phyloP scores from a whole-genome alignment of 2,797 vertebrate species.

The Corythornis leucogaster region DNA sequence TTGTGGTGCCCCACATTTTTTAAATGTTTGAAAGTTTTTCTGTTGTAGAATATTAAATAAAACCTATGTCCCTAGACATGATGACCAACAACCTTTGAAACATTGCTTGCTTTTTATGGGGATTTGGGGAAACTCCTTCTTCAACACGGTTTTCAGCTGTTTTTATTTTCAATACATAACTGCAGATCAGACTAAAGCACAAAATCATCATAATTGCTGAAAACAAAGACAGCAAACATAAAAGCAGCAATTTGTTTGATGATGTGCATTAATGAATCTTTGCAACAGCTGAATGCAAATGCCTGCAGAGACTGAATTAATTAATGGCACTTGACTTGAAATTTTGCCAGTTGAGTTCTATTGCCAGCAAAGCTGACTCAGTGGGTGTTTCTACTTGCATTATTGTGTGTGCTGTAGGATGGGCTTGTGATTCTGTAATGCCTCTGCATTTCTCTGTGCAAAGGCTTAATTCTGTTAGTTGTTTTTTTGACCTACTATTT shows the following conservation, averaged over 20 bases:
- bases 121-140: neutral
- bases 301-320: neutral
- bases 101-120: neutral
- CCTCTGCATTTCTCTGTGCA: neutral
- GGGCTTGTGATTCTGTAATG: neutral
- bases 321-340: neutral
- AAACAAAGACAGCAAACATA: neutral
- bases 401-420: neutral
- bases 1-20: neutral
- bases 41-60: neutral
- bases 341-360: neutral
- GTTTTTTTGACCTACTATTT: neutral
- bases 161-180: neutral
- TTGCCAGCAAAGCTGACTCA: neutral
- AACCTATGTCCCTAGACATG: neutral
- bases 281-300: neutral
- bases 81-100: neutral
- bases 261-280: neutral
- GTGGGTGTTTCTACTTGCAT: neutral
- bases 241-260: neutral
- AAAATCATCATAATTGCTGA: neutral
- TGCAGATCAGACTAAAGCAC: neutral
- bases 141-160: neutral
- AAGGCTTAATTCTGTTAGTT: neutral
- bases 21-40: neutral